Conservation (phyloP, 2,888 invertebrate genomes). For the Heliconius sara region DNA sequence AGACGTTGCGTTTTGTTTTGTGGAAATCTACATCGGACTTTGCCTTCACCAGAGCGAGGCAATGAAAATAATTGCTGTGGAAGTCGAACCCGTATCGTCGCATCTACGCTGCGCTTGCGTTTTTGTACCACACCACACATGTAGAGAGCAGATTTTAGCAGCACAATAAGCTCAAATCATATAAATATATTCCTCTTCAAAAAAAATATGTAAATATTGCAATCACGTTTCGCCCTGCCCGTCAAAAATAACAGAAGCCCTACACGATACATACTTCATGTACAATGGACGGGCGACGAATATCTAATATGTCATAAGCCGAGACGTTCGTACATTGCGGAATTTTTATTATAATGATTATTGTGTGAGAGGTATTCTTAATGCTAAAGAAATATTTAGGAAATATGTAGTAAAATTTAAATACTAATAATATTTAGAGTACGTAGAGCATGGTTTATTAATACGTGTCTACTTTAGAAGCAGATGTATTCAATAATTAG, state of each 20-base stretch:
- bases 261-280: slow-evolving; percentile 18
- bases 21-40: too few species aligned
- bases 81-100: not conserved
- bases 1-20: too few species aligned
- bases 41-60: too few species aligned
- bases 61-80: slow-evolving; percentile 32
- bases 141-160: too few species aligned
- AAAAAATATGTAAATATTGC: slow-evolving; percentile 20
- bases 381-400: not conserved
- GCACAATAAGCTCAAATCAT: not conserved
- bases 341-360: slow-evolving; percentile 21
- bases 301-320: slow-evolving; percentile 31
- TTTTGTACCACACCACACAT: too few species aligned
- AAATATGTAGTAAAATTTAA: too few species aligned
- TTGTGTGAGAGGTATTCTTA: slow-evolving; percentile 13
- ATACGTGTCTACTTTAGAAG: not conserved
- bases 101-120: not conserved
- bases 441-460: not conserved
- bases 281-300: slow-evolving; percentile 20
- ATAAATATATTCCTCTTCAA: too few species aligned
- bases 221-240: slow-evolving; percentile 38
- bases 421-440: not conserved
- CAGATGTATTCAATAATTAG: not conserved
- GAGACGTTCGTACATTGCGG: slow-evolving; percentile 9
- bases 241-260: slow-evolving; percentile 35